Evolutionary conservation across 2,797 vertebrate genomes (phyloP).

Genomic region (Urophycis tenuis): DNA sequence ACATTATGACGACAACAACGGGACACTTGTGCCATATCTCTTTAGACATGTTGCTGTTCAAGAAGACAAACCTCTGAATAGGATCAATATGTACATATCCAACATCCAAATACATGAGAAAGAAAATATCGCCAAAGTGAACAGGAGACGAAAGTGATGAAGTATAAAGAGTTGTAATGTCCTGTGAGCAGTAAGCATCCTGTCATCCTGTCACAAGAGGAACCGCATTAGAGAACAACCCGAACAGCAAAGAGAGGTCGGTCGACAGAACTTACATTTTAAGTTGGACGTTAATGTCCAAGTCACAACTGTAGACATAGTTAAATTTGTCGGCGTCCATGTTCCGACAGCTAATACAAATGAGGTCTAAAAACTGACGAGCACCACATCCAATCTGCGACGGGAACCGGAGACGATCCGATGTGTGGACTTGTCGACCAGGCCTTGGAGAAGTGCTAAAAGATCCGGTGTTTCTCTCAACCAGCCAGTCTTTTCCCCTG

Average conservation of each 20-base stretch:
- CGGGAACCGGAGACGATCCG: constrained; percentile 33
- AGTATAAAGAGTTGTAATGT: no score
- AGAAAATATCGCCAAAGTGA: not conserved
- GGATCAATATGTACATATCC: not conserved
- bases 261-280: constrained; percentile 83
- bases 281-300: constrained; percentile 95
- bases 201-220: not conserved
- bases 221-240: not conserved
- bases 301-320: constrained; percentile 93
- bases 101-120: not conserved
- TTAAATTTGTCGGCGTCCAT: constrained; percentile 89
- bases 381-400: constrained; percentile 53
- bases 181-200: not conserved
- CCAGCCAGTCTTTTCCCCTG: not conserved
- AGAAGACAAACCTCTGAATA: not conserved
- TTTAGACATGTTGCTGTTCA: not conserved
- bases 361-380: constrained; percentile 19
- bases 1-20: constrained; percentile 32
- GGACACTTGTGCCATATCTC: constrained; percentile 12
- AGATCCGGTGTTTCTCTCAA: not conserved
- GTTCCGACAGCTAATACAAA: constrained; percentile 47
- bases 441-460: constrained; percentile 50
- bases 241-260: constrained; percentile 2
- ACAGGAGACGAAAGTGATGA: not conserved
- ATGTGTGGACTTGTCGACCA: constrained; percentile 40